Evolutionary conservation across 2,113 vertebrate species (phyloP).

Genomic region (Odontesthes bonariensis): DNA sequence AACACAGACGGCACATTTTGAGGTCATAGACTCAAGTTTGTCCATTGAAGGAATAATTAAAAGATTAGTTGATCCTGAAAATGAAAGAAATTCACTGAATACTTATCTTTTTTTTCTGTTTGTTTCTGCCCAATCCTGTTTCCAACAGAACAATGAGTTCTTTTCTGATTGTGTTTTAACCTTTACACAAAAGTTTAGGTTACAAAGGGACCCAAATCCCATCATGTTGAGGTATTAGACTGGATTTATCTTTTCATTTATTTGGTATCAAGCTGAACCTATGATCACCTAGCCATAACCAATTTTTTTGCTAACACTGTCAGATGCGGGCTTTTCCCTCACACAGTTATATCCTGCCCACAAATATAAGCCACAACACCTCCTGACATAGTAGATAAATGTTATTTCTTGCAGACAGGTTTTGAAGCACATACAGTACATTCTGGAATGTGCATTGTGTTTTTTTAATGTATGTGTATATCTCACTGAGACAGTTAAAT

Average conservation of each 20-base stretch:
- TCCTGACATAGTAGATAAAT: constrained; percentile 7
- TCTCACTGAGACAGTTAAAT: constrained; percentile 43
- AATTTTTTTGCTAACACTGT: neutral
- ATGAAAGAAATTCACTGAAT: neutral
- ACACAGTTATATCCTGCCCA: constrained; percentile 7
- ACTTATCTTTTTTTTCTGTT: neutral
- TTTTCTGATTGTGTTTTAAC: neutral
- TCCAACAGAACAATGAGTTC: neutral
- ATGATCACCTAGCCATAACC: neutral
- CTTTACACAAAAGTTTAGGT: neutral
- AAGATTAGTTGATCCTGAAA: neutral
- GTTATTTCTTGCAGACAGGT: constrained; percentile 18
- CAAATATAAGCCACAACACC: constrained; percentile 9
- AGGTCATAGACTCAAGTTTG: neutral
- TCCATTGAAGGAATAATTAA: neutral
- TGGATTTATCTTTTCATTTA: neutral
- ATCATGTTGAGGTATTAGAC: neutral
- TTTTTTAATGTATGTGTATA: neutral
- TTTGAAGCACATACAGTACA: constrained; percentile 23
- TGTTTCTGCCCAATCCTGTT: neutral
- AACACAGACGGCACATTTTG: neutral
- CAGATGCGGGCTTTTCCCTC: neutral
- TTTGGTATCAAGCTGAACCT: neutral
- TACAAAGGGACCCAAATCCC: neutral
- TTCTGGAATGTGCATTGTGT: constrained; percentile 33